phyloP scores from a whole-genome alignment of 2,113 vertebrate genomes.

The Spea multiplicata region DNA sequence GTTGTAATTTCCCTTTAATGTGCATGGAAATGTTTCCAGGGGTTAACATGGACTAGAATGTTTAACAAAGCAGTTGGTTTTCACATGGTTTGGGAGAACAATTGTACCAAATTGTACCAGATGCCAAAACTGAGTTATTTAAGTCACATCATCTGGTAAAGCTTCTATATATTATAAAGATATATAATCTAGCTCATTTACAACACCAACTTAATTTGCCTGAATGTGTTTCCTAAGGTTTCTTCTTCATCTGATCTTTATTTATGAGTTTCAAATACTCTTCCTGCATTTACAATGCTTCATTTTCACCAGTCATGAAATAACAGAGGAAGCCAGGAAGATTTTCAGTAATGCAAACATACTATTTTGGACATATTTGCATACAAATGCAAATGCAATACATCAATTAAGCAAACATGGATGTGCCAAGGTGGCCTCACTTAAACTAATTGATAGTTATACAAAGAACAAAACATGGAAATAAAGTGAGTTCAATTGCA shows the following conservation, averaged over 20 bases:
- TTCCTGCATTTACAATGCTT: conserved; percentile 26
- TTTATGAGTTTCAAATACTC: conserved; percentile 20
- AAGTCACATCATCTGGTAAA: too few relatives aligned
- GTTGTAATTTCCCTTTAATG: too few relatives aligned
- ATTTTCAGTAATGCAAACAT: conserved; percentile 13
- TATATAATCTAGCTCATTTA: too few relatives aligned
- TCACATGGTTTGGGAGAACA: too few relatives aligned
- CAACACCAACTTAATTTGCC: not conserved
- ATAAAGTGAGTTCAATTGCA: not conserved
- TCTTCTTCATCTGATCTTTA: conserved; percentile 27
- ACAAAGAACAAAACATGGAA: not conserved
- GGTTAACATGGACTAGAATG: too few relatives aligned
- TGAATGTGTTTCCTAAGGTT: conserved; percentile 7
- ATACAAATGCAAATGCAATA: conserved; percentile 37
- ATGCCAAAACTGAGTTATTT: too few relatives aligned
- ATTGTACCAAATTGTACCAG: too few relatives aligned
- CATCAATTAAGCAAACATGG: conserved; percentile 14
- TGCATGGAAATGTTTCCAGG: too few relatives aligned
- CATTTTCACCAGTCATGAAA: conserved; percentile 9
- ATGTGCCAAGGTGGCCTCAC: not conserved
- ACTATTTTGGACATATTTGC: conserved; percentile 22
- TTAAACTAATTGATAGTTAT: not conserved
- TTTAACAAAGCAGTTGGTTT: too few relatives aligned
- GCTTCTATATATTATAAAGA: too few relatives aligned
- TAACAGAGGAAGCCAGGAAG: not conserved